Evolutionary conservation across 1,140 invertebrate genomes (phyloP).

Genomic region (Formica selysi): DNA sequence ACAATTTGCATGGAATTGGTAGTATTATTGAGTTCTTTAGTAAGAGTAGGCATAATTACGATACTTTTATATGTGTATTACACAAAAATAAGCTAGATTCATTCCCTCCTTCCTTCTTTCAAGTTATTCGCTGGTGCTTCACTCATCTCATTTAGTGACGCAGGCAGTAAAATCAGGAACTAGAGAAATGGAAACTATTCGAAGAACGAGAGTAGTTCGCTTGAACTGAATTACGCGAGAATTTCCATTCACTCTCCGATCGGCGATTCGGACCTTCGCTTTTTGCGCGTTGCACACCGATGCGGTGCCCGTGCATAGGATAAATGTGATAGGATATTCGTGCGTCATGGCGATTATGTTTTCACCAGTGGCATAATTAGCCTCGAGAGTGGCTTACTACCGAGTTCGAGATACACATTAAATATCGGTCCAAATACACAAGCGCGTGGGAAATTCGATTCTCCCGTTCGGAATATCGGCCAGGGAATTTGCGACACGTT

Average conservation of each 20-base stretch:
- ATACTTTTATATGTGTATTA: background rate
- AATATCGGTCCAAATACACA: conserved; percentile 65
- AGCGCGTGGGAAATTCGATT: conserved; percentile 49
- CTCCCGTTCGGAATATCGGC: conserved; percentile 35
- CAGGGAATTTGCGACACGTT: conserved; percentile 46
- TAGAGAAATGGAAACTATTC: conserved; percentile 50
- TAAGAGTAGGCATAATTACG: background rate
- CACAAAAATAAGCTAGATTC: background rate
- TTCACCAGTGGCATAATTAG: conserved; percentile 71
- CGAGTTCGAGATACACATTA: conserved; percentile 62
- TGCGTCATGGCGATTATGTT: conserved; percentile 72
- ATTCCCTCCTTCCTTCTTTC: background rate
- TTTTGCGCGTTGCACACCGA: conserved; percentile 61
- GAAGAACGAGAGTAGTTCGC: conserved; percentile 34
- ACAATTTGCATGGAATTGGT: background rate
- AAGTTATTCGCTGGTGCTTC: conserved; percentile 5
- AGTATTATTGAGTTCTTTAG: background rate
- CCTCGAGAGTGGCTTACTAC: conserved; percentile 63
- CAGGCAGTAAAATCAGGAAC: conserved; percentile 44
- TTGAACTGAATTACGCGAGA: conserved; percentile 65
- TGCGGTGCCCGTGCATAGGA: conserved; percentile 37
- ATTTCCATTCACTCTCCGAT: conserved; percentile 55
- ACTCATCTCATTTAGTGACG: conserved; percentile 9
- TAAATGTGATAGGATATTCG: conserved; percentile 50
- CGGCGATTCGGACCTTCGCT: conserved; percentile 28